Evolutionary conservation across 2,888 invertebrate species (phyloP).

Genomic region (Biston stratarius): DNA sequence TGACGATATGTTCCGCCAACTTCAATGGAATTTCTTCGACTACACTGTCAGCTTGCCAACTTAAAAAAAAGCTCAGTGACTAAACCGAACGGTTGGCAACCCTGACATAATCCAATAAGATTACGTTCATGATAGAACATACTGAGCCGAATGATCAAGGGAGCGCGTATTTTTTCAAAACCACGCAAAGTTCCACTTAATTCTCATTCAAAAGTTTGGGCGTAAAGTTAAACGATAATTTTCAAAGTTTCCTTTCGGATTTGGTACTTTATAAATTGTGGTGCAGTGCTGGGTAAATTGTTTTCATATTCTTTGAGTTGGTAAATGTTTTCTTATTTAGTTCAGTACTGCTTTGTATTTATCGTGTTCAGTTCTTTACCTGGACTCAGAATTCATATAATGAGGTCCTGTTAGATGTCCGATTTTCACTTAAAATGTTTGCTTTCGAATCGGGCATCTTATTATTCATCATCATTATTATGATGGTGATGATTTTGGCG

Average conservation of each 20-base stretch:
- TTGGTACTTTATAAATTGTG: slow-evolving; percentile 57
- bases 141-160: slow-evolving; percentile 20
- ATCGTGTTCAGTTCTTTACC: neutral
- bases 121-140: slow-evolving; percentile 6
- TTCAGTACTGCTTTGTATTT: neutral
- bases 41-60: no score
- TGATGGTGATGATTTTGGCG: no score
- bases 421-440: no score
- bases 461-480: no score
- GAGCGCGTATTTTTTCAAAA: slow-evolving; percentile 53
- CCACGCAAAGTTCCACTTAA: slow-evolving; percentile 53
- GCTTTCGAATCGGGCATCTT: no score
- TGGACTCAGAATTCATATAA: neutral
- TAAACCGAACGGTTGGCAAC: no score
- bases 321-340: slow-evolving; percentile 15
- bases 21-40: no score
- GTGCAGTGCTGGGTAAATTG: slow-evolving; percentile 47
- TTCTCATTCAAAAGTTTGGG: slow-evolving; percentile 58
- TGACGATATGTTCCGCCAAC: no score
- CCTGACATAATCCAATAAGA: neutral
- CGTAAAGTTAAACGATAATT: slow-evolving; percentile 65
- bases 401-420: no score
- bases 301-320: slow-evolving; percentile 34
- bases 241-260: slow-evolving; percentile 57
- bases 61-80: no score